Base-by-base conservation (phyloP, 2,888 invertebrate genomes). In the Syritta pipiens region DNA sequence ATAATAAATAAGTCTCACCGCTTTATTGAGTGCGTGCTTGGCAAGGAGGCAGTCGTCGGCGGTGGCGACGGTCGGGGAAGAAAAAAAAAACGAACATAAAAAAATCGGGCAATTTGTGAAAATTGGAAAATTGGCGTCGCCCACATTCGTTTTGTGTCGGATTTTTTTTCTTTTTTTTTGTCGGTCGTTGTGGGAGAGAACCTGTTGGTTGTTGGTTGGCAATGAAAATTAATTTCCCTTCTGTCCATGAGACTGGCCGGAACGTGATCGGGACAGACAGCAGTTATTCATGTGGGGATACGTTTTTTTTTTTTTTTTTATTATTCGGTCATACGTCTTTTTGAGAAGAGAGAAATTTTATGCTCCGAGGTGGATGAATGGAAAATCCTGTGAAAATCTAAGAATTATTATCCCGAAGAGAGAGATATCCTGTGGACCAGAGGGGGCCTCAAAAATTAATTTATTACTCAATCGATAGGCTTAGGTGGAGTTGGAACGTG, bases 21-120 rank as follows among this genome's bases (percentile, higher is more conserved):
- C 28, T 57, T 48, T 40, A 49, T 30, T 40, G 48, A 57, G 57
- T 68, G 68, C 68, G 59, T 68, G 59, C 37, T 68, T 49, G n/a
- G n/a, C n/a, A n/a, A n/a, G n/a, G n/a, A n/a, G 48, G n/a, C n/a
- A n/a, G n/a, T n/a, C n/a, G n/a, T n/a, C n/a, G n/a, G n/a, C n/a
- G n/a, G n/a, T n/a, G n/a, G n/a, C 35, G 19, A 22, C 10, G 6
- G 9, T 9, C 14, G 19, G 5, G n/a, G 28, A 4, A 2, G 19
- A 2, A 2, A 5, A 10, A 19, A 26, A 17, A 28, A 4, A n/a
- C 9, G 44, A 44, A 22, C 40, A 4, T 35, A 28, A 40, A 37
- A 49, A 26, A 49, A n/a, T 49, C 53, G 24, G 49, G 57, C 49
- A 49, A 68, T 68, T 68, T 68, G 49, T 37, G 57, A 57, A 67